These are phyloP conservation scores for Nothocercus julius DNA, from an alignment of 2,113 vertebrate genomes.

Conservation along the genomic window DNA sequence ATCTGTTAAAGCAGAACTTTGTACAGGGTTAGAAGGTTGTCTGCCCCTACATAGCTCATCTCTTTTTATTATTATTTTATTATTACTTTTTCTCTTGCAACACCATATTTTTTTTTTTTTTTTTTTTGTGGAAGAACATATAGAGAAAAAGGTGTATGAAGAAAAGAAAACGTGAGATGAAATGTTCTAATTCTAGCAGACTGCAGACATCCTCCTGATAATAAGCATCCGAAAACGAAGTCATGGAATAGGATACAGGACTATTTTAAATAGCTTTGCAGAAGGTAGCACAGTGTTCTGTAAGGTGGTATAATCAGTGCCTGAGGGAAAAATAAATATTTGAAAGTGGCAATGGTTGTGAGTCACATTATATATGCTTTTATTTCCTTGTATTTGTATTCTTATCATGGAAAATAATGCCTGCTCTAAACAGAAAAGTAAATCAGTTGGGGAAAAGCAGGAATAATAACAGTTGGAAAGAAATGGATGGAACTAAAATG, in stretches of 20 bases:
- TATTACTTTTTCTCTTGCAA: background rate
- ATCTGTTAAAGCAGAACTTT: background rate
- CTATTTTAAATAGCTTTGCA: background rate
- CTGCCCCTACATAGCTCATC: background rate
- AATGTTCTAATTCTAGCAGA: background rate
- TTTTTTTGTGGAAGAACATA: background rate
- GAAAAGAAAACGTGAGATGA: background rate
- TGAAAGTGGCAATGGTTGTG: background rate
- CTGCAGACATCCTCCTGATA: background rate
- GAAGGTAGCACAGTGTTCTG: background rate
- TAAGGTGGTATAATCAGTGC: background rate
- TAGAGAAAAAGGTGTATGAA: background rate
- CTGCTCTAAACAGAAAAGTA: background rate
- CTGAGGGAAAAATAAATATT: conserved; percentile 48
- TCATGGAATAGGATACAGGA: background rate
- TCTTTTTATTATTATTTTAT: background rate
- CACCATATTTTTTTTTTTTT: background rate
- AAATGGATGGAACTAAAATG: background rate
- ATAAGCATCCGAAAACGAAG: background rate
- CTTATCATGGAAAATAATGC: background rate
- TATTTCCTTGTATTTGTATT: conserved; percentile 43
- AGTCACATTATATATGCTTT: background rate
- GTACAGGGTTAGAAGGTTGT: background rate
- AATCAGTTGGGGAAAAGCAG: background rate
- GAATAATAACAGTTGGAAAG: background rate